These are phyloP conservation scores for Ephydatia muelleri DNA, from an alignment of 37 sponge, comb jelly and placozoan genomes.

Conservation along the genomic window DNA sequence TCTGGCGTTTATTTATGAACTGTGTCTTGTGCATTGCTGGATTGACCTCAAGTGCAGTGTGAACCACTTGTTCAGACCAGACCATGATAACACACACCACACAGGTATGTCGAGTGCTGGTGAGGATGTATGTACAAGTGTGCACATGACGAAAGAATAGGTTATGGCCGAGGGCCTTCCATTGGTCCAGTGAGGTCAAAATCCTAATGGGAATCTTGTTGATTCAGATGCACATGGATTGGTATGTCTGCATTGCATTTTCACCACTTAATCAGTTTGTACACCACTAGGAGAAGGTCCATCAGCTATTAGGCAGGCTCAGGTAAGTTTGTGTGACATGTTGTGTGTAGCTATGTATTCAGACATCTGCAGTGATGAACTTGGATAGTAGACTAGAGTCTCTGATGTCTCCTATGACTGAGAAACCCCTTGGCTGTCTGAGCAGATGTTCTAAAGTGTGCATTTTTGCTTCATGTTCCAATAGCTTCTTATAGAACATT, in stretches of 20 bases:
- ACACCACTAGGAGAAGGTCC: too few relatives aligned
- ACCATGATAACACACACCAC: too few relatives aligned
- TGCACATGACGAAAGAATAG: neutral
- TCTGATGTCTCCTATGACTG: neutral
- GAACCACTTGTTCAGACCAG: too few relatives aligned
- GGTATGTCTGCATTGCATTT: neutral
- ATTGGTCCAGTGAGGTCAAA: neutral
- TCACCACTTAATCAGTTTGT: neutral
- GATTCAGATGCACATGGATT: neutral
- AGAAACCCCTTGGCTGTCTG: neutral
- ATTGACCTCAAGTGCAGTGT: too few relatives aligned
- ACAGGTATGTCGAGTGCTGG: neutral
- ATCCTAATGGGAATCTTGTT: slow-evolving; percentile 1
- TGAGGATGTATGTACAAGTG: neutral
- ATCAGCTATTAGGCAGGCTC: too few relatives aligned
- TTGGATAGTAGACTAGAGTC: neutral
- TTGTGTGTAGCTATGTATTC: too few relatives aligned
- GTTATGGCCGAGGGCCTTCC: neutral
- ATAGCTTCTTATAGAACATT: too few relatives aligned
- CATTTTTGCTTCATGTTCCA: too few relatives aligned
- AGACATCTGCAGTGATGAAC: neutral
- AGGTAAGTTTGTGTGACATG: neutral
- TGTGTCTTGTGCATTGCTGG: too few relatives aligned
- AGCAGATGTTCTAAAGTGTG: neutral
- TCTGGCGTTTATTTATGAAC: too few relatives aligned